phyloP scores from a whole-genome alignment of 2,797 vertebrate species.

The Bradypodion pumilum region DNA sequence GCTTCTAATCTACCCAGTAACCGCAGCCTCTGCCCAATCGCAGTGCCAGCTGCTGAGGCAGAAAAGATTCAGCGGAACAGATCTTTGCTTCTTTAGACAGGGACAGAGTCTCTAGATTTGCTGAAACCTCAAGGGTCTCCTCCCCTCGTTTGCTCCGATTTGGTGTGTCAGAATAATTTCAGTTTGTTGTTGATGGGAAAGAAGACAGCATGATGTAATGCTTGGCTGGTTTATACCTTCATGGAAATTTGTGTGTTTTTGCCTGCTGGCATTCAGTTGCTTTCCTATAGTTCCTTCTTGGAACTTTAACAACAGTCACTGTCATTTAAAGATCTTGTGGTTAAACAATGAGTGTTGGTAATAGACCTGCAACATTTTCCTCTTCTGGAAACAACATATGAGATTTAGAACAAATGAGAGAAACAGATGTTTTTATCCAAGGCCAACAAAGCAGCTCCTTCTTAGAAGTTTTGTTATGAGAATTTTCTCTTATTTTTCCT shows the following conservation, averaged over 20 bases:
- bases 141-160: conserved; percentile 31
- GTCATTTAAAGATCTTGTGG: neutral
- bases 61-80: conserved; percentile 22
- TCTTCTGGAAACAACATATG: conserved; percentile 17
- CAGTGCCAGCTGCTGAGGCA: conserved; percentile 29
- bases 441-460: conserved; percentile 30
- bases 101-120: conserved; percentile 17
- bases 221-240: conserved; percentile 27
- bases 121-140: conserved; percentile 39
- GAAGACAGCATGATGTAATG: neutral
- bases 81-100: conserved; percentile 29
- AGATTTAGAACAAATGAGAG: conserved; percentile 37
- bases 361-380: neutral
- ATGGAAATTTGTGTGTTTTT: conserved; percentile 1
- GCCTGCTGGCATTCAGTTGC: neutral
- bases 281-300: conserved; percentile 17
- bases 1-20: conserved; percentile 40
- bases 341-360: neutral
- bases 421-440: conserved; percentile 26
- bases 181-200: conserved; percentile 3
- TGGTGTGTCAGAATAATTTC: neutral
- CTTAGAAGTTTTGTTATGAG: conserved; percentile 25
- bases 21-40: neutral
- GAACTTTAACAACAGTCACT: conserved; percentile 32
- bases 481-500: conserved; percentile 4